Conservation (phyloP, 2,888 invertebrate genomes). For the Phalera bucephala region DNA sequence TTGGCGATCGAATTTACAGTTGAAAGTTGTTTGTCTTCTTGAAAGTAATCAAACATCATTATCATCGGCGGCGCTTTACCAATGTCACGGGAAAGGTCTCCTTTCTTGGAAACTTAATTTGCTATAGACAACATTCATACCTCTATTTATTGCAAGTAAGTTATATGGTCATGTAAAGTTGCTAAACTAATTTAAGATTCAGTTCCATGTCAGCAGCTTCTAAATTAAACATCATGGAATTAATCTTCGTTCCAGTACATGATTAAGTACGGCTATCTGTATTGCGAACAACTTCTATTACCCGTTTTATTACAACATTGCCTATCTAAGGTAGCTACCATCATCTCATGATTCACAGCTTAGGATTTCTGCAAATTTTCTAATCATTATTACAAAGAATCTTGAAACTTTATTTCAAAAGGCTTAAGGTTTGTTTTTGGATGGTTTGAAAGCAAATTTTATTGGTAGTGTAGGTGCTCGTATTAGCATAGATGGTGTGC, state of each 20-base stretch:
- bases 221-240: background rate
- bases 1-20: no score
- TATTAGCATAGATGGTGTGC: slow-evolving; percentile 58
- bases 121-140: no score
- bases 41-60: no score
- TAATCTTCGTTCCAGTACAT: slow-evolving; percentile 10
- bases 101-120: no score
- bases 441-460: slow-evolving; percentile 12
- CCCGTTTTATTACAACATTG: slow-evolving; percentile 25
- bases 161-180: slow-evolving; percentile 28
- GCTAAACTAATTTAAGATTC: no score
- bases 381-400: background rate
- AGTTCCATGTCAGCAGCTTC: no score
- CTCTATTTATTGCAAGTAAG: no score
- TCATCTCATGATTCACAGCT: slow-evolving; percentile 25
- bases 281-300: slow-evolving; percentile 16
- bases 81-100: no score
- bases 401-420: slow-evolving; percentile 1
- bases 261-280: slow-evolving; percentile 12
- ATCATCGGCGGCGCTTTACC: no score
- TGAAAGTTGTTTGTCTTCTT: no score
- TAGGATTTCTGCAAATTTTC: slow-evolving; percentile 11
- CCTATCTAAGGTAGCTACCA: slow-evolving; percentile 30
- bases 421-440: background rate
- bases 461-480: slow-evolving; percentile 32